phyloP scores from a whole-genome alignment of 1,140 invertebrate species.

The Araneus ventricosus region DNA sequence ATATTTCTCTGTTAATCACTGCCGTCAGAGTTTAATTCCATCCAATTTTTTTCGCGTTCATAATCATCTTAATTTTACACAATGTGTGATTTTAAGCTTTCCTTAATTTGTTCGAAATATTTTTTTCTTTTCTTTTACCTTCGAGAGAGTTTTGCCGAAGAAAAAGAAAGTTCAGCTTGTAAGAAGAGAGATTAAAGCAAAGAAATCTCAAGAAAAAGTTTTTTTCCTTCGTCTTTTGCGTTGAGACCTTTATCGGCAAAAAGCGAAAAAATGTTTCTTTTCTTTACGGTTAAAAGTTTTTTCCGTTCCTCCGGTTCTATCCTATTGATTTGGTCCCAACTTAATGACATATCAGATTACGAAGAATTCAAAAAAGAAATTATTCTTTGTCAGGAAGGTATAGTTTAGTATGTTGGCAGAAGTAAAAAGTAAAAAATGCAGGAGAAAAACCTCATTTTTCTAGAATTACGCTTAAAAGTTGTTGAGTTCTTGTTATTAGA shows the following conservation, averaged over 20 bases:
- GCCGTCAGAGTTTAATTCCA: not conserved
- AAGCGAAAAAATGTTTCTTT: not conserved
- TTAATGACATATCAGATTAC: slow-evolving; percentile 37
- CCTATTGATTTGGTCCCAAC: not conserved
- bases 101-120: slow-evolving; percentile 34
- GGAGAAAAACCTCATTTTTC: not conserved
- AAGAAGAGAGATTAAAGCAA: slow-evolving; percentile 59
- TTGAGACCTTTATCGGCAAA: slow-evolving; percentile 19
- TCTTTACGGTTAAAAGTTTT: not conserved
- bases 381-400: slow-evolving; percentile 44
- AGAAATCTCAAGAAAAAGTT: slow-evolving; percentile 29
- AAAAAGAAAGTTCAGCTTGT: slow-evolving; percentile 6
- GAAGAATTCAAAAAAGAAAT: slow-evolving; percentile 14
- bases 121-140: slow-evolving; percentile 14
- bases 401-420: not conserved
- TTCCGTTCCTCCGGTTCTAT: not conserved
- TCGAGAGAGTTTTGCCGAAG: not conserved
- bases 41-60: not conserved
- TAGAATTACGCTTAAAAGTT: slow-evolving; percentile 1
- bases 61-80: slow-evolving; percentile 72
- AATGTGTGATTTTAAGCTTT: slow-evolving; percentile 41
- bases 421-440: not conserved
- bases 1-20: slow-evolving; percentile 65
- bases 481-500: not conserved
- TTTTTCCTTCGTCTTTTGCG: not conserved